Conservation (phyloP, 2,888 invertebrate genomes). For the Melangyna quadrimaculata region DNA sequence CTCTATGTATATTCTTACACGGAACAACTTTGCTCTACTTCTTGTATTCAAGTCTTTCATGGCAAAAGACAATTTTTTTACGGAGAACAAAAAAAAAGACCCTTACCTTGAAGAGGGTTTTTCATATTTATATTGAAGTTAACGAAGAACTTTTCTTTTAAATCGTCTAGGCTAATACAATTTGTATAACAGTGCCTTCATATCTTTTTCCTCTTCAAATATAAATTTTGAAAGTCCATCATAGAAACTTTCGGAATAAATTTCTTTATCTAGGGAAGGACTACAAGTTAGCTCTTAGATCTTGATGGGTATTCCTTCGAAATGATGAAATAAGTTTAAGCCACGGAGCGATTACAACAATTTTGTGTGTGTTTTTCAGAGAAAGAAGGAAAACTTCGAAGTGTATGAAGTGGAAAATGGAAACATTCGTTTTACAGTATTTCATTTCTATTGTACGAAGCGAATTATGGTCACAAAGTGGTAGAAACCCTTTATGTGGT, state of each 20-base stretch:
- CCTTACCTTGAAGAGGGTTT: conserved; percentile 14
- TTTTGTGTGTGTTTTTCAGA: not conserved
- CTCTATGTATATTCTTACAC: not conserved
- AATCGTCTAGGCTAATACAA: not conserved
- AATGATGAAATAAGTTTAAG: conserved; percentile 23
- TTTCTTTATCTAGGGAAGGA: not conserved
- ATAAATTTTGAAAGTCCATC: not conserved
- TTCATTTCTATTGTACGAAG: not conserved
- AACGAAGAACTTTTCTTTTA: conserved; percentile 6
- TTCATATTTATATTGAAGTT: not conserved
- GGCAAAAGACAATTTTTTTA: not conserved
- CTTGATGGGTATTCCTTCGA: not conserved
- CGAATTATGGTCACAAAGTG: not conserved
- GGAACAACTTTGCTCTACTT: not conserved
- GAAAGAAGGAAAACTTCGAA: not conserved
- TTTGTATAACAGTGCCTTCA: not conserved
- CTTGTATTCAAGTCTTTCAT: not conserved
- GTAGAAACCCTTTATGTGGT: too few relatives aligned
- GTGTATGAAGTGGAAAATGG: not conserved
- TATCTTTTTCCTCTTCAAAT: not conserved
- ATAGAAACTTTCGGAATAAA: conserved; percentile 7
- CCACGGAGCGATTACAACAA: not conserved
- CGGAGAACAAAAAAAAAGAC: not conserved
- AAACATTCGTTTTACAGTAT: not conserved
- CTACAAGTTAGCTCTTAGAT: not conserved